Evolutionary conservation across 2,113 vertebrate genomes (phyloP).

Genomic region (Chaetodon auriga): DNA sequence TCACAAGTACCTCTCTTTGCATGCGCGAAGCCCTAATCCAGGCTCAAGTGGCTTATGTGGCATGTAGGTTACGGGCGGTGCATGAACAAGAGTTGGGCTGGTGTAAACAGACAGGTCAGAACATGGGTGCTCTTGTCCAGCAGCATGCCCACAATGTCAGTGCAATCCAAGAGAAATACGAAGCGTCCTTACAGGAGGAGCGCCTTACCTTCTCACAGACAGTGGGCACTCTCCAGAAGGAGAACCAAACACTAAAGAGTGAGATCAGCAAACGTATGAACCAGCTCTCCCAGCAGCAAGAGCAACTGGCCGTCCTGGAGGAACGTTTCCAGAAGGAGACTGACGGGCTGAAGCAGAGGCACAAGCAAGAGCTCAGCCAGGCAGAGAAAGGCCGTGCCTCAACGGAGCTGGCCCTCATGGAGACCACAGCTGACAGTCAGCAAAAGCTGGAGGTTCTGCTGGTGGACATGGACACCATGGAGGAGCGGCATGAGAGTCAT

Average conservation of each 20-base stretch:
- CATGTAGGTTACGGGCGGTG: constrained; percentile 88
- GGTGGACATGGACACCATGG: constrained; percentile 86
- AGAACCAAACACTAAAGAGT: constrained; percentile 87
- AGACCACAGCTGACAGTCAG: constrained; percentile 82
- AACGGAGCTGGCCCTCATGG: constrained; percentile 86
- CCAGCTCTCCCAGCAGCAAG: constrained; percentile 83
- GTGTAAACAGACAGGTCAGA: constrained; percentile 86
- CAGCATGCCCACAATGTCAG: constrained; percentile 85
- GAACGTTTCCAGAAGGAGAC: constrained; percentile 82
- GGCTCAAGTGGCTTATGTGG: constrained; percentile 92
- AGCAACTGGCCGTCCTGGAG: constrained; percentile 83
- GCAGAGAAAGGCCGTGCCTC: constrained; percentile 83
- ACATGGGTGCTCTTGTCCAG: constrained; percentile 84
- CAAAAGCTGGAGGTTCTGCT: constrained; percentile 85
- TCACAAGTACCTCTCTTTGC: constrained; percentile 85
- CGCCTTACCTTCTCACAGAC: constrained; percentile 85
- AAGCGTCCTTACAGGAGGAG: constrained; percentile 89
- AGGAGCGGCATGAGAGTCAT: constrained; percentile 86
- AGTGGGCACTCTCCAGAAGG: constrained; percentile 84
- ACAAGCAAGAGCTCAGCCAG: constrained; percentile 84
- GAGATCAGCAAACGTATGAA: constrained; percentile 84
- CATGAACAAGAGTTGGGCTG: constrained; percentile 87
- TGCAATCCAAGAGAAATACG: constrained; percentile 87
- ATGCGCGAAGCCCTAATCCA: constrained; percentile 93
- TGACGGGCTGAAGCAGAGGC: constrained; percentile 84